Percentiles rank a stretch among this genome's conserved stretches.
Evolutionary conservation across 2,113 vertebrate genomes (phyloP).

Genomic region (Pelvicachromis taeniatus): DNA sequence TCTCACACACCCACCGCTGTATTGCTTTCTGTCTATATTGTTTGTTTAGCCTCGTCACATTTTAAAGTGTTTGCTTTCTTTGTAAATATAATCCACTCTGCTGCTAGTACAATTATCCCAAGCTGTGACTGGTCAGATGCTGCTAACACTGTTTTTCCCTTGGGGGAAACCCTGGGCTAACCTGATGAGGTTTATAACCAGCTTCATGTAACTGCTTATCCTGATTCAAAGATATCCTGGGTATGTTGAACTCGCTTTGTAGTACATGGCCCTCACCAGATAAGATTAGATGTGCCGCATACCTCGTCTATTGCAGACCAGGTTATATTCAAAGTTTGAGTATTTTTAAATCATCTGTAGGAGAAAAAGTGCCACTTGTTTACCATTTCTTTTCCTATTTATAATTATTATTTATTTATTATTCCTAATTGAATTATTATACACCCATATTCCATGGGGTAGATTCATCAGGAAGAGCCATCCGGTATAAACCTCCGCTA

Average conservation of each 20-base stretch:
- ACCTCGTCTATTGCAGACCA: not conserved
- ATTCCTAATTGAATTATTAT: not conserved
- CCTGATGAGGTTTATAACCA: not conserved
- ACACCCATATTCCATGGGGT: not conserved
- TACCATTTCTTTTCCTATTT: not conserved
- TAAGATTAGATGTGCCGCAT: not conserved
- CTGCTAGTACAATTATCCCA: not conserved
- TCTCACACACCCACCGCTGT: too few species aligned
- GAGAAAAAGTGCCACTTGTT: fast-evolving
- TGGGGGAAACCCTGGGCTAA: not conserved
- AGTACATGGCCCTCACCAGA: not conserved
- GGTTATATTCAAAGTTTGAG: not conserved
- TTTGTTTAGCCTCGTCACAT: too few species aligned
- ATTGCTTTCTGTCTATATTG: too few species aligned
- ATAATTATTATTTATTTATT: not conserved
- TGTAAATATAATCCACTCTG: not conserved
- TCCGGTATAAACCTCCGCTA: not conserved
- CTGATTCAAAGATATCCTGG: not conserved
- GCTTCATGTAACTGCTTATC: not conserved
- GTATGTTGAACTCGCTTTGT: not conserved
- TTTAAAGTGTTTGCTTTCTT: not conserved
- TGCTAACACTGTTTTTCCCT: not conserved
- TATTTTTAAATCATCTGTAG: not conserved
- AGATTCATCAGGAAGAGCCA: not conserved
- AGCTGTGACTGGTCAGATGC: not conserved